Evolutionary conservation across 2,888 invertebrate genomes (phyloP).

Genomic region (Aspidapion aeneum): DNA sequence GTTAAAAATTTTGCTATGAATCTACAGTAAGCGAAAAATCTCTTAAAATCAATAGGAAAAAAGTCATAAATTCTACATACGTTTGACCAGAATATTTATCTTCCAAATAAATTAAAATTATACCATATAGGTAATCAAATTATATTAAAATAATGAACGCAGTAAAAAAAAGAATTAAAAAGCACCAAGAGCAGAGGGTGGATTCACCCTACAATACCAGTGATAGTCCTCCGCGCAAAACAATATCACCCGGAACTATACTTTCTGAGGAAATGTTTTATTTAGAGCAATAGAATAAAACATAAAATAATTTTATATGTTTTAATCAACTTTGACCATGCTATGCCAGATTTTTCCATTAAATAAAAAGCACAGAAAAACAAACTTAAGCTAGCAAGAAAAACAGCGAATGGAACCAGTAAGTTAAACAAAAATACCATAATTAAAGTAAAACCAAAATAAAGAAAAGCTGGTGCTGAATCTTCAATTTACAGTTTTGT

Average conservation of each 20-base stretch:
- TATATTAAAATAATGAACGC: constrained; percentile 96
- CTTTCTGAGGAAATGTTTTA: constrained; percentile 96
- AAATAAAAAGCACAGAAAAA: constrained; percentile 99
- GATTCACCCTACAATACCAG: constrained; percentile 97
- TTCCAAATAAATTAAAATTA: constrained; percentile 99
- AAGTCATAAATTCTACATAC: too few relatives aligned
- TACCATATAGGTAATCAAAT: constrained; percentile 96
- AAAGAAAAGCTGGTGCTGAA: constrained; percentile 90
- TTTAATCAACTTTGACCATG: constrained; percentile 92
- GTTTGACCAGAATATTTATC: constrained; percentile 97
- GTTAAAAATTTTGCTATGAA: too few relatives aligned
- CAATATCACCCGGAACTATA: constrained; percentile 95
- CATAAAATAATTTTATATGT: too few relatives aligned
- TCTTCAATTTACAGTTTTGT: constrained; percentile 95
- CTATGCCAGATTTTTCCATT: constrained; percentile 98
- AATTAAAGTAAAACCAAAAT: constrained; percentile 97
- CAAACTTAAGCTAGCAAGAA: too few relatives aligned
- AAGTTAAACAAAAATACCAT: constrained; percentile 99
- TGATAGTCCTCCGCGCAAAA: constrained; percentile 99
- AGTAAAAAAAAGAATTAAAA: constrained; percentile 97
- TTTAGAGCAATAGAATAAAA: constrained; percentile 99
- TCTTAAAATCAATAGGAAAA: too few relatives aligned
- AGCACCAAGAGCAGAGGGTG: constrained; percentile 96
- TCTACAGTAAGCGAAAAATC: too few relatives aligned
- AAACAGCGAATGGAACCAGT: constrained; percentile 94